Evolutionary conservation across 2,888 invertebrate genomes (phyloP), one percentile per base, ranked within the genome.

Genomic region (Halocaridina rubra): DNA sequence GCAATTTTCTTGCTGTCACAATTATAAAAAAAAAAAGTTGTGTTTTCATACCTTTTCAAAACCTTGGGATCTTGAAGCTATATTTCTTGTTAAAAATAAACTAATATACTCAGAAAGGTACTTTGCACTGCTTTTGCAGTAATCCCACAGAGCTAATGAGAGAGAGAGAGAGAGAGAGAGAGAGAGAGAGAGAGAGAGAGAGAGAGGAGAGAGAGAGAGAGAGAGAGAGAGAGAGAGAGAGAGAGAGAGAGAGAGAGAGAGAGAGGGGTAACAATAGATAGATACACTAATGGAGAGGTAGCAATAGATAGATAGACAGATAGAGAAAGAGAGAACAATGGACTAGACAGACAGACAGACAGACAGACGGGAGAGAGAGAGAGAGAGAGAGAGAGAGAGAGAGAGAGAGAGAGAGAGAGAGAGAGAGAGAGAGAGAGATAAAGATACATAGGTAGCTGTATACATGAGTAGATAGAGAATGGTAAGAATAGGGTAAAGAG

Each of bases 121-220:
- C n/a, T n/a, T n/a, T n/a, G n/a, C n/a, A n/a, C n/a, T n/a, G n/a
- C n/a, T 13, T 59, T 16, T 13, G 8, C 2, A 59, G 5, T 5
- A 59, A n/a, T n/a, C n/a, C n/a, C 27, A n/a, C 4, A 22, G 10
- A 5, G 16, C 24, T n/a, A 30, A 3, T n/a, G 71, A 29, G 30
- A 24, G 71, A 71, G 71, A 30, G 71, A 71, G 71, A 30, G 71
- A 71, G 30, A 30, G 71, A 69, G 69, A 69, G 69, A 69, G 69
- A 69, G 69, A 69, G 69, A 29, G 67, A 67, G 67, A 67, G 67
- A 67, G 67, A 67, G 67, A 67, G 67, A 67, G 67, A 67, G 67
- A 67, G 67, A 67, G 67, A n/a, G 29, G 27, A 30, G 32, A 30
- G 32, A 30, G 32, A 30, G 32, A 16, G 32, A 30, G 32, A 30